These are phyloP conservation scores for Leontopithecus rosalia DNA, from an alignment of 2,797 vertebrate genomes.

Conservation along the genomic window DNA sequence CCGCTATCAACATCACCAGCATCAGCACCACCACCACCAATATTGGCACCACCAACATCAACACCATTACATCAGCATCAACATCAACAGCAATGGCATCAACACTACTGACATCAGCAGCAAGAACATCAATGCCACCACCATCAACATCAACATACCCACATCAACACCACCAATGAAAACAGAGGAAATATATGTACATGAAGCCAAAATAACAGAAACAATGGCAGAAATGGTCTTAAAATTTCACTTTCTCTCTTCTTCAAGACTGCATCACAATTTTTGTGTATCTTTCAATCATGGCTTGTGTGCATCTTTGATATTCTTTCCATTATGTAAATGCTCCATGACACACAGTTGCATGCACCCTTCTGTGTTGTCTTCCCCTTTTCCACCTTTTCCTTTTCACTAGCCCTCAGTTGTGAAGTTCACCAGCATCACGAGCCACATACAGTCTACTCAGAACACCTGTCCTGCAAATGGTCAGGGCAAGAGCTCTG, in stretches of 20 bases:
- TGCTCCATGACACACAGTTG: background rate
- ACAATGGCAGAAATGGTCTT: background rate
- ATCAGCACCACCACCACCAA: background rate
- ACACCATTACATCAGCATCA: background rate
- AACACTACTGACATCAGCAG: background rate
- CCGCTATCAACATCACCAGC: background rate
- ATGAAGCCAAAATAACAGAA: background rate
- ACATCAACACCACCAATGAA: too few relatives aligned
- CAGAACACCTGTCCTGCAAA: background rate
- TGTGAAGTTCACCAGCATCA: too few relatives aligned
- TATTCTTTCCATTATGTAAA: rapidly evolving
- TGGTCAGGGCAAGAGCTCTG: too few relatives aligned
- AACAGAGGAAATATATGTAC: too few relatives aligned
- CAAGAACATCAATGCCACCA: background rate
- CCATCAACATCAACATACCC: background rate
- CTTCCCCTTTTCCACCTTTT: background rate
- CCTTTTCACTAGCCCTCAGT: background rate
- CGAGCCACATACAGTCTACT: background rate
- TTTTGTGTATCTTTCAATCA: too few relatives aligned
- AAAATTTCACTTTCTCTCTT: background rate
- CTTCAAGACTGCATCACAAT: background rate
- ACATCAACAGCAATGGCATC: too few relatives aligned
- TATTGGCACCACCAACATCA: background rate
- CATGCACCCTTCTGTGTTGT: rapidly evolving
- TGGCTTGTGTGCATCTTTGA: too few relatives aligned